Base-by-base conservation (phyloP, 2,888 invertebrate genomes). In the Octonoba sinensis region DNA sequence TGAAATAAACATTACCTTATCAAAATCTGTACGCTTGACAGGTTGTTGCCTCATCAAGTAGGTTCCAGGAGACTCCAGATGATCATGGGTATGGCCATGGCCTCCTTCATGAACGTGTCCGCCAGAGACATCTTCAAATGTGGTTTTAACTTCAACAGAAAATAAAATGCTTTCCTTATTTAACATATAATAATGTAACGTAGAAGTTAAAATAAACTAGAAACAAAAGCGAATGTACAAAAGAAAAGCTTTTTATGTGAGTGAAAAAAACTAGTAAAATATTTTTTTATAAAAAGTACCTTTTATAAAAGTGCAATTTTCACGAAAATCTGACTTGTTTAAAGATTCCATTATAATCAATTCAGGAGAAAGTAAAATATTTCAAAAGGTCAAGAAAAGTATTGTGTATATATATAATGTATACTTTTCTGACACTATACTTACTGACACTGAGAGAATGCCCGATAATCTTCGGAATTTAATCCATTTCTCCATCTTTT, bases 31-130 rank as follows among this genome's bases (percentile, higher is more conserved):
- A 44, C 88, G 84, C 56, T 84, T 83, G 2, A 85, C 57, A 0
- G 87, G 87, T 57, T 83, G 69, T 49, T 87, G 87, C n/a, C 88
- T 73, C 1, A 83, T 84, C 3, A 84, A 18, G 36, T 73, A 88
- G 18, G 78, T 85, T 0, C 88, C 88, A 0, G 87, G 87, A 62
- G 84, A 85, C 18, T 86, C 86, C 86, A 87, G 85, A 8, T 86
- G 83, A n/a, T 88, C 87, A 75, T 88, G 88, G 11, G 87, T 87
- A 82, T 88, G 88, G 4, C 87, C 87, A 73, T 87, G 87, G 49
- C 86, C 86, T 70, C 87, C 86, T 6, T 69, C 73, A 69, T 87
- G 87, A 1, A 67, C 81, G 62, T 86, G 85, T 8, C 16, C 15
- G 13, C 1, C n/a, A 36, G 46, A 64, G 60, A 13, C 18, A 18